These are phyloP conservation scores for Dicrurus megarhynchus DNA, from an alignment of 2,113 vertebrate genomes.

Conservation along the genomic window DNA sequence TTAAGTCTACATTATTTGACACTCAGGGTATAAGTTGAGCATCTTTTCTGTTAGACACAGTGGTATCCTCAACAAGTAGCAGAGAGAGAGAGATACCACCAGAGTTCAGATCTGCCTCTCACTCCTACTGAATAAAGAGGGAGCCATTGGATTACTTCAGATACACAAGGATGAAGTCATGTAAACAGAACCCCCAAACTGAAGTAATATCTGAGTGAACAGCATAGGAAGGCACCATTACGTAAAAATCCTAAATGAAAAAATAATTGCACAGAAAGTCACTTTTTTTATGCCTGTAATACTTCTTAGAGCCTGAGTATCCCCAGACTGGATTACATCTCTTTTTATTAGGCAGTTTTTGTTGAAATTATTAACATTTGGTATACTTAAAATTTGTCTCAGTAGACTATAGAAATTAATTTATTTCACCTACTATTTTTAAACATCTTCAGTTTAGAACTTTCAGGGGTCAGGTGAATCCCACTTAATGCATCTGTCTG, in stretches of 20 bases:
- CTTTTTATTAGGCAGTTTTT: not conserved
- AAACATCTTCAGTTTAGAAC: not conserved
- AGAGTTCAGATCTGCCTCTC: not conserved
- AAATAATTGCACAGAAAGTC: not conserved
- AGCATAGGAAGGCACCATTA: not conserved
- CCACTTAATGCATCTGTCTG: not conserved
- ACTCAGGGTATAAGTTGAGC: not conserved
- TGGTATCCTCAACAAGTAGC: fast-evolving
- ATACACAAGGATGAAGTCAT: not conserved
- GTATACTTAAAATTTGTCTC: not conserved
- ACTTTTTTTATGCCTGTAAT: not conserved
- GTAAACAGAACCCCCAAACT: not conserved
- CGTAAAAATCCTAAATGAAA: not conserved
- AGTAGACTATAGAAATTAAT: not conserved
- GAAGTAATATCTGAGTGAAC: not conserved
- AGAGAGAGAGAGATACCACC: not conserved
- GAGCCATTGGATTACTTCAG: not conserved
- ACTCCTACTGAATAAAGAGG: not conserved
- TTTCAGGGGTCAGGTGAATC: not conserved
- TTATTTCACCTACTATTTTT: not conserved
- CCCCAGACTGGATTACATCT: not conserved
- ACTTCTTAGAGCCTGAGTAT: not conserved
- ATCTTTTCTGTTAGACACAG: not conserved
- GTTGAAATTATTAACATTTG: not conserved
- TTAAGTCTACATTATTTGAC: not conserved